Conservation (phyloP, 2,113 vertebrate species). For the Grammomys dolichurus region DNA sequence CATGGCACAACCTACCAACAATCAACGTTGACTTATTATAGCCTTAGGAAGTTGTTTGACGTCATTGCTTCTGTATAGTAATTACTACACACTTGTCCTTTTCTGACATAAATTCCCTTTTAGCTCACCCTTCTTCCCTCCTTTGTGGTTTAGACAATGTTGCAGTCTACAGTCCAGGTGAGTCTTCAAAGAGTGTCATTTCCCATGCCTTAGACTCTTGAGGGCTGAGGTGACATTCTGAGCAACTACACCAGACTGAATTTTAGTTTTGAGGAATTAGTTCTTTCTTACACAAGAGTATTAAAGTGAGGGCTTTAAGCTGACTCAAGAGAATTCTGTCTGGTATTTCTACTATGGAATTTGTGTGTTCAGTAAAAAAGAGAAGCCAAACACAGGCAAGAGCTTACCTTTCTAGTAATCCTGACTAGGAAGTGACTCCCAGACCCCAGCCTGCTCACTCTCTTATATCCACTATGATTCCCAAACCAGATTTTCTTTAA, state of each 20-base stretch:
- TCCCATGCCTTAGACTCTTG: background rate
- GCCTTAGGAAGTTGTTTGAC: background rate
- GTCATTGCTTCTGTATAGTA: background rate
- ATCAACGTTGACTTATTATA: background rate
- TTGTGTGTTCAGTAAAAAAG: background rate
- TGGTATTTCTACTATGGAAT: background rate
- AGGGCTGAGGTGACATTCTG: background rate
- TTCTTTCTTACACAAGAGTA: slow-evolving; percentile 6
- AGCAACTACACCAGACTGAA: background rate
- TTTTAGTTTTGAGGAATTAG: background rate
- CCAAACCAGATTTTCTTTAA: background rate
- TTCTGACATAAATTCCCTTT: background rate
- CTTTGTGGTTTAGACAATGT: background rate
- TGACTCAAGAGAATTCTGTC: slow-evolving; percentile 31
- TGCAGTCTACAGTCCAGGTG: background rate
- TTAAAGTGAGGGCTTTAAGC: background rate
- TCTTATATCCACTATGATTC: background rate
- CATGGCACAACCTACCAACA: background rate
- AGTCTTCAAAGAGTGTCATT: background rate
- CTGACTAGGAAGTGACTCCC: background rate
- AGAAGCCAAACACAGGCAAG: background rate
- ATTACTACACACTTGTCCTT: background rate
- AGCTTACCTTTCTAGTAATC: background rate
- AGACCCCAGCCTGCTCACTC: background rate
- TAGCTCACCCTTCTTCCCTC: background rate